phyloP scores from a whole-genome alignment of 2,113 vertebrate genomes.

The Turdus rufiventris region DNA sequence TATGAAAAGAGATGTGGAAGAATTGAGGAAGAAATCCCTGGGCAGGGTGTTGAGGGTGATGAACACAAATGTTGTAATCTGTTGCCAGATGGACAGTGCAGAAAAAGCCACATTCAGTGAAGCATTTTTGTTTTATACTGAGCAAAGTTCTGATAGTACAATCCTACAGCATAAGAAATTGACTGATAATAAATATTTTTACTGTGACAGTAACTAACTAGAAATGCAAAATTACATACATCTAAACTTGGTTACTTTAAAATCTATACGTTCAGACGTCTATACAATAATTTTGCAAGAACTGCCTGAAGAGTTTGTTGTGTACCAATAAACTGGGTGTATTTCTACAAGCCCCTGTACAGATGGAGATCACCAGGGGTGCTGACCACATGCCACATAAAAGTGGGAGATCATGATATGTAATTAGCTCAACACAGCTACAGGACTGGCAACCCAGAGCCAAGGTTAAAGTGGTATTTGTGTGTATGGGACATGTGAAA shows the following conservation, averaged over 20 bases:
- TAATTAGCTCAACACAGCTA: background rate
- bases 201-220: background rate
- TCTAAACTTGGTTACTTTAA: background rate
- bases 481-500: background rate
- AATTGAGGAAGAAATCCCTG: background rate
- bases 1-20: background rate
- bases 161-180: background rate
- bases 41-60: background rate
- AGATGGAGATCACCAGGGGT: background rate
- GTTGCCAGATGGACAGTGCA: background rate
- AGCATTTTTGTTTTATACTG: background rate
- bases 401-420: background rate
- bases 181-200: background rate
- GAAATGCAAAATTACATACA: background rate
- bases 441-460: background rate
- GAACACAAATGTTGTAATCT: background rate
- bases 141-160: background rate
- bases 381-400: background rate
- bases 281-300: background rate
- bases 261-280: background rate
- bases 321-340: background rate
- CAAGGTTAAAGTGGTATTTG: background rate
- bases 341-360: background rate
- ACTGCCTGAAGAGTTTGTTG: background rate
- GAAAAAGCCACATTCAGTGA: background rate